A percentile compares a stretch with the other conserved stretches of the same genome.
These are phyloP conservation scores for Bimastos eiseni DNA, from an alignment of 2,888 invertebrate genomes.

Conservation along the genomic window DNA sequence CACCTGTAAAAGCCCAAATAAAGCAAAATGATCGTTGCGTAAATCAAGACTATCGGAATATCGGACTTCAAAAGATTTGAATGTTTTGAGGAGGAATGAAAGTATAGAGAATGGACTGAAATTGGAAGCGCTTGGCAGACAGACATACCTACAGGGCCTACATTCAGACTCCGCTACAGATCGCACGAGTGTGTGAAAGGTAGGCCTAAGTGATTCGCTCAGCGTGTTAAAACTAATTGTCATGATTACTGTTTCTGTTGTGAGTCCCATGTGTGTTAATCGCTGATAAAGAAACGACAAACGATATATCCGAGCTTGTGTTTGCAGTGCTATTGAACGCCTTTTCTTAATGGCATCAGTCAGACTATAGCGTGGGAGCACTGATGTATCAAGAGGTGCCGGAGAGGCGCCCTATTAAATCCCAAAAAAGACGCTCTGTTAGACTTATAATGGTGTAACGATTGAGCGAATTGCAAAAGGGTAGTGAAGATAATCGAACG, in stretches of 20 bases:
- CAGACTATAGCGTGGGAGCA: too few species aligned
- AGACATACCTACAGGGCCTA: background rate
- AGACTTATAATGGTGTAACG: background rate
- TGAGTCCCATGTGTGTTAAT: background rate
- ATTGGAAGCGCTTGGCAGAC: background rate
- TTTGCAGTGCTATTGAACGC: too few species aligned
- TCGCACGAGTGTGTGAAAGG: background rate
- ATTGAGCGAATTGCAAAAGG: background rate
- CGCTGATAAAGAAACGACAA: background rate
- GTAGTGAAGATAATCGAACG: background rate
- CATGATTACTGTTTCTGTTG: background rate
- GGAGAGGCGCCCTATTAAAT: too few species aligned
- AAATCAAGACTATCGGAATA: background rate
- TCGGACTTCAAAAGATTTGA: background rate
- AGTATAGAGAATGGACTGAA: background rate
- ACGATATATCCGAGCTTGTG: too few species aligned
- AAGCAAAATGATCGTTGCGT: background rate
- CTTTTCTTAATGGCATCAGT: too few species aligned
- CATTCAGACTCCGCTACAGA: background rate
- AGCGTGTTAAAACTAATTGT: background rate
- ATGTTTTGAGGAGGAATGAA: background rate
- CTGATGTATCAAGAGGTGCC: too few species aligned
- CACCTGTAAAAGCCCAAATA: constrained; percentile 49
- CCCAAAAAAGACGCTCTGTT: background rate
- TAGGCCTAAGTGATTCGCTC: background rate